phyloP scores from a whole-genome alignment of 2,888 invertebrate genomes.

The Oligia fasciuncula region DNA sequence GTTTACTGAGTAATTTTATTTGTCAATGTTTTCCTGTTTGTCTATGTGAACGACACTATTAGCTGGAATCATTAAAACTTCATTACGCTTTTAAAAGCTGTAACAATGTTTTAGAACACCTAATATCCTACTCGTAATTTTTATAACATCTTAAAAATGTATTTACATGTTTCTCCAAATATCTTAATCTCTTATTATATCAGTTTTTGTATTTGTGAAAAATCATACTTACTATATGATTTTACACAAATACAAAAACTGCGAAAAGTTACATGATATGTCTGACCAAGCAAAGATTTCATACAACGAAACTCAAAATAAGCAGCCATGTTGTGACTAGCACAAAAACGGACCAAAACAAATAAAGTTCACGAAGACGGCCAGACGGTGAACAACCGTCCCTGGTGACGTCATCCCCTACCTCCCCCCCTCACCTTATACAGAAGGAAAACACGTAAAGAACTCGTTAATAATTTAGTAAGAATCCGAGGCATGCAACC shows the following conservation, averaged over 20 bases:
- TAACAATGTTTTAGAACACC: background rate
- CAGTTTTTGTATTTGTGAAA: no score
- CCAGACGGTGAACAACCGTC: conserved; percentile 59
- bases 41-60: conserved; percentile 36
- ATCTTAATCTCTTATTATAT: background rate
- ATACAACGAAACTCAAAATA: background rate
- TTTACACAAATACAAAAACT: background rate
- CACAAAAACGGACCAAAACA: conserved; percentile 35
- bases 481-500: conserved; percentile 31
- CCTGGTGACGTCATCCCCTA: conserved; percentile 34
- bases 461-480: conserved; percentile 34
- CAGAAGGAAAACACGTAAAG: conserved; percentile 45
- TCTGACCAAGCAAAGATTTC: background rate
- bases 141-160: conserved; percentile 2
- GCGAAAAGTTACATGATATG: background rate
- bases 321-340: conserved; percentile 11
- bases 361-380: conserved; percentile 42
- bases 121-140: conserved; percentile 5
- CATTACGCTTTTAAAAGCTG: conserved; percentile 7
- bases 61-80: conserved; percentile 20
- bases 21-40: conserved; percentile 49
- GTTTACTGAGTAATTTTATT: conserved; percentile 44
- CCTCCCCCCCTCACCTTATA: conserved; percentile 9
- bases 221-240: background rate
- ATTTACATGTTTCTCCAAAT: background rate